Conservation (phyloP, 2,888 invertebrate genomes). For the Trichopoda pennipes region DNA sequence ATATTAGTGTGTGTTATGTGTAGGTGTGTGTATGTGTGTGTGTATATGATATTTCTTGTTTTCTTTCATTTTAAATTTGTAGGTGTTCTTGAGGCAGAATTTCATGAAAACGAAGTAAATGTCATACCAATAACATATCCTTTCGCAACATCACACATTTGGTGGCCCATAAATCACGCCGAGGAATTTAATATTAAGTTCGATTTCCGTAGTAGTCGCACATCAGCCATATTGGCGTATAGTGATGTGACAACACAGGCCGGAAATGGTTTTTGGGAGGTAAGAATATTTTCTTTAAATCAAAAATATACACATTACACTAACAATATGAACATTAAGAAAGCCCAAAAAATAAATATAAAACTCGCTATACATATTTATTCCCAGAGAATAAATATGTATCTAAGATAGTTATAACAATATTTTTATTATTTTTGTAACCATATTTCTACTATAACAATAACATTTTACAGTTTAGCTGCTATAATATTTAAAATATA, state of each 20-base stretch:
- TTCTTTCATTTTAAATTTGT: constrained; percentile 57
- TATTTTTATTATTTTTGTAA: too few species aligned
- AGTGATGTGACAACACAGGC: constrained; percentile 88
- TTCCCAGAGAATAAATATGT: too few species aligned
- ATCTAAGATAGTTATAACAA: too few species aligned
- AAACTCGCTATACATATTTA: too few species aligned
- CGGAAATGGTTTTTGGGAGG: constrained; percentile 93
- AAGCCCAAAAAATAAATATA: neutral
- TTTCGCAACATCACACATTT: constrained; percentile 93
- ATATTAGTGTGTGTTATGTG: neutral
- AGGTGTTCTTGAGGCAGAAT: constrained; percentile 90
- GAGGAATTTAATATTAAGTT: constrained; percentile 89
- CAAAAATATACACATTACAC: constrained; percentile 5
- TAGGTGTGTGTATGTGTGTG: neutral
- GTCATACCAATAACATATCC: constrained; percentile 95
- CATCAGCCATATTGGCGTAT: constrained; percentile 91
- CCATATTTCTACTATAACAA: too few species aligned
- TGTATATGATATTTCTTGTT: neutral
- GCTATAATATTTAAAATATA: too few species aligned
- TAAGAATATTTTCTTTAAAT: constrained; percentile 76
- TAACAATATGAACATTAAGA: neutral
- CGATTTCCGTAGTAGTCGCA: constrained; percentile 92
- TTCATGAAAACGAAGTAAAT: constrained; percentile 90
- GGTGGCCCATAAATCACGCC: constrained; percentile 91
- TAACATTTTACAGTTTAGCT: too few species aligned